These are phyloP conservation scores for Parotia lawesii DNA, from an alignment of 2,113 vertebrate species.

Conservation along the genomic window DNA sequence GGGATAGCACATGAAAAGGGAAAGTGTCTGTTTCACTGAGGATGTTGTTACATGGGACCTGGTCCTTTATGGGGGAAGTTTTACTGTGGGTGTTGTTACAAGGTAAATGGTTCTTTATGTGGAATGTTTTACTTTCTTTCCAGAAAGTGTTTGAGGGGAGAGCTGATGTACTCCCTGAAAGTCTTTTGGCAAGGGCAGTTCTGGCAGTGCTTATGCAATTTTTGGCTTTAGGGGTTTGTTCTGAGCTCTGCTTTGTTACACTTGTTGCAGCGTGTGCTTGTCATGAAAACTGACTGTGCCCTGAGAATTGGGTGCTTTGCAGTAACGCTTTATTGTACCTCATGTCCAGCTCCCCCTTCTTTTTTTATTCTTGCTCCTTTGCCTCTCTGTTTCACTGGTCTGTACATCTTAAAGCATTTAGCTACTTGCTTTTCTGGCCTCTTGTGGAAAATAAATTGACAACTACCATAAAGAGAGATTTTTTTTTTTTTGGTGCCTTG, in stretches of 20 bases:
- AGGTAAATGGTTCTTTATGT: not conserved
- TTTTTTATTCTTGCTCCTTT: not conserved
- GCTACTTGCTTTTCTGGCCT: not conserved
- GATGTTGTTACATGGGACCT: not conserved
- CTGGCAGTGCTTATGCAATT: not conserved
- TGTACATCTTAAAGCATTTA: not conserved
- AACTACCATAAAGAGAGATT: not conserved
- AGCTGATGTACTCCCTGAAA: not conserved
- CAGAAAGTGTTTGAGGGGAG: not conserved
- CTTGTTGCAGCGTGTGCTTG: not conserved
- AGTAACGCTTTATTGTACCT: fast-evolving
- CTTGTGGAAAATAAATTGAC: not conserved
- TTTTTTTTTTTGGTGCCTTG: not conserved
- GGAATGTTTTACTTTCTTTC: not conserved
- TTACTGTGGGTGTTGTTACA: not conserved
- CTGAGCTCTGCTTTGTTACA: not conserved
- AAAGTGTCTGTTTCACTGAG: not conserved
- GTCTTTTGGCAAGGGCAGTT: not conserved
- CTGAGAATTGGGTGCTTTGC: not conserved
- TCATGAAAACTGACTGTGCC: fast-evolving
- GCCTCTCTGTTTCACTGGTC: not conserved
- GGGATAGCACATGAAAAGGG: not conserved
- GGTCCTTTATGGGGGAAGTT: not conserved
- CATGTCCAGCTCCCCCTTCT: not conserved
- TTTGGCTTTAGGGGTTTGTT: not conserved